Conservation (phyloP, 2,113 vertebrate species). For the Apodemus speciosus region DNA sequence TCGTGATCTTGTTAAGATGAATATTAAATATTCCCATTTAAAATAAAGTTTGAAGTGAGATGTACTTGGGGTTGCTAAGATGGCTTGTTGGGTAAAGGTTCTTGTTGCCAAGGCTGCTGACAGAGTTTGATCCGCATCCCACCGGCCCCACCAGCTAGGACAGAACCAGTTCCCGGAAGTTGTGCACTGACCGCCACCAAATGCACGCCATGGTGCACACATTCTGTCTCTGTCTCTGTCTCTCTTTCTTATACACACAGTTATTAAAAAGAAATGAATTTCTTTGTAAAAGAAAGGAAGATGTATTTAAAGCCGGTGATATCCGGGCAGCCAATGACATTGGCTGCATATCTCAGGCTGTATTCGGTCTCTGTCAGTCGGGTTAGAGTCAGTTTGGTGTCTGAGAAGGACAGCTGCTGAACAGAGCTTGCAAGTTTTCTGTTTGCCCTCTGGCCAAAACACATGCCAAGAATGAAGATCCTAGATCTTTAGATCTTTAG, state of each 20-base stretch:
- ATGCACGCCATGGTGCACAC: too few species aligned
- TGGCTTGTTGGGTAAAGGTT: neutral
- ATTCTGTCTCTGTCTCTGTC: neutral
- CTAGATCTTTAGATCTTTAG: slow-evolving; percentile 23
- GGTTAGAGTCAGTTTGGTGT: neutral
- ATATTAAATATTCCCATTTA: neutral
- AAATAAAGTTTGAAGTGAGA: slow-evolving; percentile 27
- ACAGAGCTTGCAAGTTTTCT: slow-evolving; percentile 24
- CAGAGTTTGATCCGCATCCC: neutral
- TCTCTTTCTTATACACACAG: neutral
- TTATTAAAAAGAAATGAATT: neutral
- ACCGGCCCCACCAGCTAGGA: neutral
- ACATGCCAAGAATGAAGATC: neutral
- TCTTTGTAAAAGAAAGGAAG: slow-evolving; percentile 27
- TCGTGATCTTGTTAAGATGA: neutral
- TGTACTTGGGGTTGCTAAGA: neutral
- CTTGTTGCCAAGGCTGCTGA: neutral
- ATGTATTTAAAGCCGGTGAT: neutral
- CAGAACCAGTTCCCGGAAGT: neutral
- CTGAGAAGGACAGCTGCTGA: slow-evolving; percentile 1
- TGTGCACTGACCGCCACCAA: too few species aligned
- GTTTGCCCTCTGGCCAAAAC: slow-evolving; percentile 13
- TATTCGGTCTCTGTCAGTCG: neutral
- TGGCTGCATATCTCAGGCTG: neutral
- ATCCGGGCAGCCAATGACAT: neutral